These are phyloP conservation scores for Oryzaephilus surinamensis DNA, from an alignment of 1,140 invertebrate species.

Conservation along the genomic window DNA sequence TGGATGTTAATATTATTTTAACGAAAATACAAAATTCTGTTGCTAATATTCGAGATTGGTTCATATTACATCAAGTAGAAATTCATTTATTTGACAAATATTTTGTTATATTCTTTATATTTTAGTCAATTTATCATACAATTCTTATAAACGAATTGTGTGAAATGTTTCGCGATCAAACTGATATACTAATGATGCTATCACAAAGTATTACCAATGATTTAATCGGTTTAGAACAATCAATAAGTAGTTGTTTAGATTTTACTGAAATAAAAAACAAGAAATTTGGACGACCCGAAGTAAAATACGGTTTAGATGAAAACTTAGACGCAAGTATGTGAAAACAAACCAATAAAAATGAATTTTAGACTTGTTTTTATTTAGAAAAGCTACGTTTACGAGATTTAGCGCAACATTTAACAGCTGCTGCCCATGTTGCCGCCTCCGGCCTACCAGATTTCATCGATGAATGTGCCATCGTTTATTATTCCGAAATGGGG, in stretches of 20 bases:
- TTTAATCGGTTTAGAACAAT: conserved; percentile 24
- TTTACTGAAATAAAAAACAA: conserved; percentile 22
- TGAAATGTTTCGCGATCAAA: conserved; percentile 17
- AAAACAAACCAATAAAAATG: not conserved
- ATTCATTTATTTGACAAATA: conserved; percentile 21
- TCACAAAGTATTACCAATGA: conserved; percentile 22
- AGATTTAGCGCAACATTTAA: conserved; percentile 47
- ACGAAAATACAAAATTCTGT: conserved; percentile 48
- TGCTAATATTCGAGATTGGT: conserved; percentile 55
- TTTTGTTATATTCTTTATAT: conserved; percentile 7
- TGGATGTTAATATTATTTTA: conserved; percentile 40
- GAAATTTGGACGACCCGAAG: conserved; percentile 17
- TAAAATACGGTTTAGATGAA: conserved; percentile 28
- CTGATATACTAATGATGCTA: conserved; percentile 16
- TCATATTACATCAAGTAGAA: conserved; percentile 51
- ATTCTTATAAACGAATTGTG: conserved; percentile 26
- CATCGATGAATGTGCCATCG: conserved; percentile 59
- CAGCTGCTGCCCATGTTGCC: conserved; percentile 56
- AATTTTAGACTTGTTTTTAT: not conserved
- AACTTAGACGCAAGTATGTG: conserved; percentile 28
- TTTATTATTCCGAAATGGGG: conserved; percentile 73
- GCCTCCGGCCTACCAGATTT: conserved; percentile 51
- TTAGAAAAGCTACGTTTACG: conserved; percentile 27
- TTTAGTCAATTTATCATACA: conserved; percentile 30
- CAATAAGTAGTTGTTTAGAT: conserved; percentile 28